Conservation (phyloP, 1,140 invertebrate species). For the Pantala flavescens region DNA sequence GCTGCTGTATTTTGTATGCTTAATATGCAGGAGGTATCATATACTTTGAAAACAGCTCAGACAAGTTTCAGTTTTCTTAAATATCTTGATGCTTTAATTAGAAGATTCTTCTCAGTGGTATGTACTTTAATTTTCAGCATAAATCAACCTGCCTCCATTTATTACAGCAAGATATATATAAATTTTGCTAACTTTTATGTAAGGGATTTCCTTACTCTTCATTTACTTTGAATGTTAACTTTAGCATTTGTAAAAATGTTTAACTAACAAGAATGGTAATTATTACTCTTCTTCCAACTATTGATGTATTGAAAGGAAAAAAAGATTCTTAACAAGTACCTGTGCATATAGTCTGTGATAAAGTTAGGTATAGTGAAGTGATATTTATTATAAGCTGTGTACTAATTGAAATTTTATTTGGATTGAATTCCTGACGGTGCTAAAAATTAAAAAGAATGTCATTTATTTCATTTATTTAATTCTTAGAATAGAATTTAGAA, state of each 20-base stretch:
- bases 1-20: too few relatives aligned
- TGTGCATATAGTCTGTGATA: slow-evolving; percentile 3
- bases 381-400: slow-evolving; percentile 5
- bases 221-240: neutral
- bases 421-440: neutral
- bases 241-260: neutral
- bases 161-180: too few relatives aligned
- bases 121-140: neutral
- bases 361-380: neutral
- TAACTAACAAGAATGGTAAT: neutral
- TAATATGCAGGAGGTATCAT: too few relatives aligned
- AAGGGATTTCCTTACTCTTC: too few relatives aligned
- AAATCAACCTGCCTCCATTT: too few relatives aligned
- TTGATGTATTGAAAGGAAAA: neutral
- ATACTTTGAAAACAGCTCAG: neutral
- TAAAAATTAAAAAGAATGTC: neutral
- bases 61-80: neutral
- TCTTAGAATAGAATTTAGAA: too few relatives aligned
- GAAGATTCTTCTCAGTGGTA: neutral
- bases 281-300: neutral
- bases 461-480: neutral
- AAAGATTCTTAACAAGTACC: neutral
- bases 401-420: neutral
- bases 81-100: neutral
- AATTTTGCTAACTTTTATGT: too few relatives aligned